Evolutionary conservation across 2,888 invertebrate species (phyloP), one percentile per base, ranked within the genome.

Genomic region (Mythimna ferrago): DNA sequence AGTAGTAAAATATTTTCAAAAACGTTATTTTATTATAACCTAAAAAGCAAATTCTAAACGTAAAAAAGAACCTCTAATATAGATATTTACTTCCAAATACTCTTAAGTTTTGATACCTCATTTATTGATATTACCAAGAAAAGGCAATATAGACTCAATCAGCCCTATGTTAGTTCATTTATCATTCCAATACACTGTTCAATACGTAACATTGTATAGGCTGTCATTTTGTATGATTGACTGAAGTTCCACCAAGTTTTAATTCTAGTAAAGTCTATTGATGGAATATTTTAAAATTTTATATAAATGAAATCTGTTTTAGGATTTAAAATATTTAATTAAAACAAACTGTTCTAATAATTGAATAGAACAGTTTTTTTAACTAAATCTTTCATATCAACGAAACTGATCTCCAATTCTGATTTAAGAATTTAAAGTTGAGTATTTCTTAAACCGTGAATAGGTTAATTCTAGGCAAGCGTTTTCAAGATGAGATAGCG

Each of bases 131-230:
- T 44, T 35, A 44, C 2, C 9, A 11, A 14, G 48, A 66, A 26
- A 57, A 19, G 11, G 11, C 32, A 68, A 60, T 26, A 51, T 14
- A 38, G 16, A 16, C 16, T 53, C 16, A 19, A 7, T 35, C 5
- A 9, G 9, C 11, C 56, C 7, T n/a, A 32, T 9, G 0, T 32
- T n/a, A 44, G 35, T 70, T 60, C 35, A 44, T 58, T 41, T 7
- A 53, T 58, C 19, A 44, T 35, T 51, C 10, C 19, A 58, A 68
- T 26, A 44, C 16, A 14, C 14, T 54, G 44, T 54, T 53, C 1
- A 60, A 11, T 76, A 38, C 26, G 51, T 32, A 69, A 60, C 16
- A 32, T 32, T 53, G 44, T 7, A 16, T 19, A 69, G 51, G 16
- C n/a, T 77, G n/a, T 35, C n/a, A 69, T 19, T 0, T 35, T 19